A percentile compares a stretch with the other conserved stretches of the same genome.
phyloP scores from a whole-genome alignment of 2,888 invertebrate species.

The Apodemia hepburni region DNA sequence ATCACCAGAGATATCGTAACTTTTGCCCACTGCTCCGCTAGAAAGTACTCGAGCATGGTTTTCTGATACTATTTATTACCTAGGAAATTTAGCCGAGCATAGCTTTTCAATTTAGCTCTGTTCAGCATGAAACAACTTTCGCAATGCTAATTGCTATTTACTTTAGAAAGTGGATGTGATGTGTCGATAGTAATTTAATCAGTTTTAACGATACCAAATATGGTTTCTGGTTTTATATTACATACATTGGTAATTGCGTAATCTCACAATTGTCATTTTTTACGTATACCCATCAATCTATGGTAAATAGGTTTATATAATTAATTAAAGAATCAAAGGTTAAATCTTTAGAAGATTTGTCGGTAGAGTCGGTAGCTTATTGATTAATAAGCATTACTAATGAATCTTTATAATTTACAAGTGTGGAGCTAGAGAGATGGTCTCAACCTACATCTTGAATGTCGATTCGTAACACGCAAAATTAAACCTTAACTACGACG shows the following conservation, averaged over 20 bases:
- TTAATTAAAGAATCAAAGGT: background rate
- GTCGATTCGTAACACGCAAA: conserved; percentile 52
- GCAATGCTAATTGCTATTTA: conserved; percentile 35
- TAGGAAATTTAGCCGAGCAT: conserved; percentile 39
- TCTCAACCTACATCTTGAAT: conserved; percentile 77
- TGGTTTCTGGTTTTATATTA: conserved; percentile 9
- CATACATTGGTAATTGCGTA: conserved; percentile 8
- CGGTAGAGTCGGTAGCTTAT: conserved; percentile 6
- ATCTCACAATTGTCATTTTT: background rate
- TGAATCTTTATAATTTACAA: conserved; percentile 73
- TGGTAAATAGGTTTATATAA: background rate
- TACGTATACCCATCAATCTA: background rate
- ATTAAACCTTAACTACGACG: conserved; percentile 53
- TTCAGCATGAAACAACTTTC: conserved; percentile 36
- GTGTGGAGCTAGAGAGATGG: conserved; percentile 63
- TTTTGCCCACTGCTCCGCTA: conserved; percentile 64
- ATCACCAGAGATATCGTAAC: conserved; percentile 69
- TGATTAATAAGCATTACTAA: conserved; percentile 46
- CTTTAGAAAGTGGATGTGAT: conserved; percentile 34
- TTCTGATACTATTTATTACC: conserved; percentile 61
- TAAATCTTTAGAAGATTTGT: background rate
- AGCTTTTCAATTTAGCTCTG: conserved; percentile 37
- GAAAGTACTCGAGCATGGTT: conserved; percentile 66
- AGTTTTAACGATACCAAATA: conserved; percentile 2
- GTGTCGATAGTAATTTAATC: conserved; percentile 25